Evolutionary conservation across 2,888 invertebrate species (phyloP).

Genomic region (Athetis lepigone): DNA sequence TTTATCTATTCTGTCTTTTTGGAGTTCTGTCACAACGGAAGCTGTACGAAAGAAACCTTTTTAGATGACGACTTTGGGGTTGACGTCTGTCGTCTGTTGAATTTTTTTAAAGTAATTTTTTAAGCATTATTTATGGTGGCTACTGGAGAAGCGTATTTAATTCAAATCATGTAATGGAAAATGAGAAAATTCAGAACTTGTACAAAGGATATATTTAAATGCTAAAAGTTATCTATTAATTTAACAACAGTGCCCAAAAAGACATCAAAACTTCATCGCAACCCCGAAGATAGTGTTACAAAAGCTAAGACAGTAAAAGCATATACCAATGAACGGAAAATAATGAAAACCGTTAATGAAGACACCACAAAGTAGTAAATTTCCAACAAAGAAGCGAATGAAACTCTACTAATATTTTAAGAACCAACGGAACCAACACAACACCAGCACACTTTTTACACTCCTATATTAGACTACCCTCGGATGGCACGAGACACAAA

Average conservation of each 20-base stretch:
- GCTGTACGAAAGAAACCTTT: constrained; percentile 47
- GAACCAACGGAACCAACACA: constrained; percentile 53
- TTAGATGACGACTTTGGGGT: constrained; percentile 23
- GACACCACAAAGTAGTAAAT: not conserved
- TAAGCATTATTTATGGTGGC: not conserved
- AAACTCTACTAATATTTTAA: constrained; percentile 43
- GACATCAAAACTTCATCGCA: too few relatives aligned
- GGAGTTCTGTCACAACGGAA: constrained; percentile 59
- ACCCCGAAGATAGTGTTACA: not conserved
- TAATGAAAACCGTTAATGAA: constrained; percentile 2
- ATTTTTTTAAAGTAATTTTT: not conserved
- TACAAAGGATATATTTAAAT: not conserved
- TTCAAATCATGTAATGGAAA: not conserved
- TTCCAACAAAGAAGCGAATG: constrained; percentile 16
- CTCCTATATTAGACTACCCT: constrained; percentile 77
- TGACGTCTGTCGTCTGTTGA: constrained; percentile 2
- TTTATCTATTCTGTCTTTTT: constrained; percentile 76
- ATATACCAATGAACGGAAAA: not conserved
- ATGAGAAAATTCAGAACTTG: not conserved
- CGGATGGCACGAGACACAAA: constrained; percentile 80
- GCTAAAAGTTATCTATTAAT: not conserved
- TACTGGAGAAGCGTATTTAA: not conserved
- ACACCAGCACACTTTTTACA: constrained; percentile 69
- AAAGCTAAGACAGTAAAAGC: not conserved
- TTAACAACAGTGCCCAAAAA: not conserved